Conservation (phyloP, 2,113 vertebrate genomes). For the Ceyx cyanopectus region DNA sequence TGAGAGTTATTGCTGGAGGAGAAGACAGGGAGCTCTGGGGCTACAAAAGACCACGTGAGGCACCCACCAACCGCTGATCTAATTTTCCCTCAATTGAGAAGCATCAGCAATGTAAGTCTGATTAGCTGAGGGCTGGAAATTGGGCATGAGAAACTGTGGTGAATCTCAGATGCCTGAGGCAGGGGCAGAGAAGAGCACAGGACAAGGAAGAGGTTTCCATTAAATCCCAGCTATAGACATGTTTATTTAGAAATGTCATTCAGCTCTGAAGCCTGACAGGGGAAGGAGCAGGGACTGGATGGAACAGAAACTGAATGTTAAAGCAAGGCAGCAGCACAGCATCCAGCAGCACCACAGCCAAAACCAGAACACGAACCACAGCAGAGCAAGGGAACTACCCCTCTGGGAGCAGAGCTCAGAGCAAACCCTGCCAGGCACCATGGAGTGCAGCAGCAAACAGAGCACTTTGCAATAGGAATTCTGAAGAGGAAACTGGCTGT, state of each 20-base stretch:
- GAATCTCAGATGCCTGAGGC: rapidly evolving
- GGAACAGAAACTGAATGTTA: not conserved
- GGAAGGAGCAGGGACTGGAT: not conserved
- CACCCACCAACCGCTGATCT: slow-evolving; percentile 19
- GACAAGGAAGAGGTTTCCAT: not conserved
- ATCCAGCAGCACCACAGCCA: not conserved
- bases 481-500: not conserved
- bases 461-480: not conserved
- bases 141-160: not conserved
- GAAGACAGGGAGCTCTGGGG: slow-evolving; percentile 11
- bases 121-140: not conserved
- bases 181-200: not conserved
- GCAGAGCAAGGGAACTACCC: not conserved
- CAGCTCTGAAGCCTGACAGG: not conserved
- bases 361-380: not conserved
- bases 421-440: not conserved
- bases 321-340: not conserved
- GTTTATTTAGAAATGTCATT: not conserved
- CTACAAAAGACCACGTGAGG: not conserved
- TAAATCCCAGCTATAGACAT: not conserved
- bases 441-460: not conserved
- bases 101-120: not conserved
- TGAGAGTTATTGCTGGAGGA: not conserved
- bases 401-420: not conserved
- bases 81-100: not conserved